A percentile compares a stretch with the other conserved stretches of the same genome.
phyloP scores from a whole-genome alignment of 2,888 invertebrate genomes.

The Cephus spinipes region DNA sequence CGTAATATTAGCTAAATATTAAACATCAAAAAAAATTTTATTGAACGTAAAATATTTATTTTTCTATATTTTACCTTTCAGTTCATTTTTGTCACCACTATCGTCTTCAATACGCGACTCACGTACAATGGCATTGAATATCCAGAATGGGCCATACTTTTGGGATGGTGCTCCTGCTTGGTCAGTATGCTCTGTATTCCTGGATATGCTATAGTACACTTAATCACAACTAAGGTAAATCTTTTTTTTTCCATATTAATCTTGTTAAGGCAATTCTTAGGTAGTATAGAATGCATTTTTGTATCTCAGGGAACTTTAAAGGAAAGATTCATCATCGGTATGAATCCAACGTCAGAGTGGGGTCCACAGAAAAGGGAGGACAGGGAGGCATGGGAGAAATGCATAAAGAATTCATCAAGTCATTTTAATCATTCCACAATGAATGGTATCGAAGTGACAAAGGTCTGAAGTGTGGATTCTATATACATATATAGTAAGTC shows the following conservation, averaged over 20 bases:
- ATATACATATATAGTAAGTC: background rate
- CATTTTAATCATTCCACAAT: constrained; percentile 33
- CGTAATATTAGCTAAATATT: background rate
- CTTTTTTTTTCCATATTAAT: background rate
- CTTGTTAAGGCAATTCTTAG: background rate
- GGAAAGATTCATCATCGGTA: constrained; percentile 51
- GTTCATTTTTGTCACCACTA: constrained; percentile 76
- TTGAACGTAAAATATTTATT: background rate
- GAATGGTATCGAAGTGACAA: constrained; percentile 39
- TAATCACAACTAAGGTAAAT: constrained; percentile 56
- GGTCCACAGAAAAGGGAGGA: constrained; percentile 58
- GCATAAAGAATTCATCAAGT: constrained; percentile 30
- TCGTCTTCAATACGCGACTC: constrained; percentile 71
- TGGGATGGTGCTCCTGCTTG: constrained; percentile 77
- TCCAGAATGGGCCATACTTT: constrained; percentile 72
- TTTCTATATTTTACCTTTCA: constrained; percentile 50
- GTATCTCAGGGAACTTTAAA: constrained; percentile 42
- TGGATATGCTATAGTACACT: constrained; percentile 72
- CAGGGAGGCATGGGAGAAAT: constrained; percentile 54
- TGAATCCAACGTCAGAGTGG: constrained; percentile 59
- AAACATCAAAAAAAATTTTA: background rate
- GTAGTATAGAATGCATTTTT: background rate
- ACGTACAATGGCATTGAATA: constrained; percentile 70
- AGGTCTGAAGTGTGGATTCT: constrained; percentile 27
- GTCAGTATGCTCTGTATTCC: constrained; percentile 84